A percentile compares a stretch with the other conserved stretches of the same genome.
These are phyloP conservation scores for Dascyllus trimaculatus DNA, from an alignment of 2,113 vertebrate species.

Conservation along the genomic window DNA sequence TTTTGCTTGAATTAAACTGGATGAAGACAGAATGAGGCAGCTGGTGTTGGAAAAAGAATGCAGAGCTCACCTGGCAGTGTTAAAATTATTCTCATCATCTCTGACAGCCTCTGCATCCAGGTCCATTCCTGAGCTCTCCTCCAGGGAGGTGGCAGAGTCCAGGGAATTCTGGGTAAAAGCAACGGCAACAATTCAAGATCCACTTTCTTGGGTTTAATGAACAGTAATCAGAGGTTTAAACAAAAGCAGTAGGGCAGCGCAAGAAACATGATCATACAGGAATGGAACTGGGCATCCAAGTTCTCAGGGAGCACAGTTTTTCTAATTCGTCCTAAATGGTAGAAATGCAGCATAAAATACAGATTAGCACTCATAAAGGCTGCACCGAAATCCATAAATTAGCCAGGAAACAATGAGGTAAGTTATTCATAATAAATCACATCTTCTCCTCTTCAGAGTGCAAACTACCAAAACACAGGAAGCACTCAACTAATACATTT, in stretches of 20 bases:
- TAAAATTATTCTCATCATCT: slow-evolving; percentile 86
- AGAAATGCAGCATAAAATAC: neutral
- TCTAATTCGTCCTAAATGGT: neutral
- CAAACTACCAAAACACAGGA: no score
- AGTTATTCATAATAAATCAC: no score
- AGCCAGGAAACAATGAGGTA: no score
- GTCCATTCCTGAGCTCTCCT: slow-evolving; percentile 88
- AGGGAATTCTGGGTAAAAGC: slow-evolving; percentile 63
- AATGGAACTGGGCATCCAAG: slow-evolving; percentile 17
- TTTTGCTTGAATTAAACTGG: no score
- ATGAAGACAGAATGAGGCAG: neutral
- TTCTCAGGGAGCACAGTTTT: neutral
- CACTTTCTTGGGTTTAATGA: neutral
- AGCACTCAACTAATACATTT: no score
- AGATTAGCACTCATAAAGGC: no score
- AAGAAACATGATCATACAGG: neutral
- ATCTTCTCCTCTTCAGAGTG: no score
- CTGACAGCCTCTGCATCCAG: slow-evolving; percentile 78
- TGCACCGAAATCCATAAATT: no score
- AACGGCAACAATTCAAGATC: neutral
- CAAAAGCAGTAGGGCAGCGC: neutral
- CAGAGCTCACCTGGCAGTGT: slow-evolving; percentile 85
- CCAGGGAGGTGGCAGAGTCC: slow-evolving; percentile 51
- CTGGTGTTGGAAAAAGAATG: neutral
- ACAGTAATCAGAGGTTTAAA: neutral